phyloP scores from a whole-genome alignment of 2,113 vertebrate species.

The Lucifuga dentata region DNA sequence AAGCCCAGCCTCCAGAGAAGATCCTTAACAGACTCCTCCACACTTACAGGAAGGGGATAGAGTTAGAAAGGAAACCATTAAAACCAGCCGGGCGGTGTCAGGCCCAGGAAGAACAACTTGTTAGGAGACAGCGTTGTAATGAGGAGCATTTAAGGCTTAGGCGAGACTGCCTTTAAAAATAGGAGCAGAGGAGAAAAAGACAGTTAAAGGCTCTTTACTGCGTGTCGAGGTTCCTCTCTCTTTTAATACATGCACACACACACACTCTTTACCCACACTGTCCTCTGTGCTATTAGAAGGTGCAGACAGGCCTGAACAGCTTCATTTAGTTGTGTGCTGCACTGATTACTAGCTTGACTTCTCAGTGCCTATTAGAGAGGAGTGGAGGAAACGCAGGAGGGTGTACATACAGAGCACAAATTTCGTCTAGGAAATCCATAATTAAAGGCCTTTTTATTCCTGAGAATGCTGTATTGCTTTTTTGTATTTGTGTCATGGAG shows the following conservation, averaged over 20 bases:
- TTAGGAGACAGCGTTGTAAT: slow-evolving; percentile 48
- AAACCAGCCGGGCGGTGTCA: slow-evolving; percentile 34
- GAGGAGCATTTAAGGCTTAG: slow-evolving; percentile 38
- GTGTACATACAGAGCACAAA: slow-evolving; percentile 1
- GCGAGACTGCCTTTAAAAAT: slow-evolving; percentile 31
- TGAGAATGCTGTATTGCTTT: too few relatives aligned
- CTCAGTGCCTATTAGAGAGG: slow-evolving; percentile 14
- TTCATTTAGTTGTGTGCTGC: slow-evolving; percentile 49
- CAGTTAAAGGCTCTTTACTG: slow-evolving; percentile 36
- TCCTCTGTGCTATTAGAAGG: slow-evolving; percentile 24
- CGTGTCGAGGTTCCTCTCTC: slow-evolving; percentile 7
- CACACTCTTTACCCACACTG: background rate
- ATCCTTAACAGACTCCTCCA: slow-evolving; percentile 35
- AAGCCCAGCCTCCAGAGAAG: slow-evolving; percentile 36
- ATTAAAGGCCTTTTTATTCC: too few relatives aligned
- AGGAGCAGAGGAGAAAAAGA: slow-evolving; percentile 15
- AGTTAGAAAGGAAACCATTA: slow-evolving; percentile 43
- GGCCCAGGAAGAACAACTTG: slow-evolving; percentile 2
- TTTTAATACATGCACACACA: slow-evolving; percentile 1
- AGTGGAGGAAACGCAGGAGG: slow-evolving; percentile 3
- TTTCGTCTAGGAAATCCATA: too few relatives aligned
- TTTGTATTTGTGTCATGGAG: too few relatives aligned
- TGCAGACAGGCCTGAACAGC: slow-evolving; percentile 37
- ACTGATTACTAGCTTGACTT: slow-evolving; percentile 44
- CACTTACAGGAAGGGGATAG: slow-evolving; percentile 37